Conservation (phyloP, 2,888 invertebrate species). For the Eupithecia abbreviata region DNA sequence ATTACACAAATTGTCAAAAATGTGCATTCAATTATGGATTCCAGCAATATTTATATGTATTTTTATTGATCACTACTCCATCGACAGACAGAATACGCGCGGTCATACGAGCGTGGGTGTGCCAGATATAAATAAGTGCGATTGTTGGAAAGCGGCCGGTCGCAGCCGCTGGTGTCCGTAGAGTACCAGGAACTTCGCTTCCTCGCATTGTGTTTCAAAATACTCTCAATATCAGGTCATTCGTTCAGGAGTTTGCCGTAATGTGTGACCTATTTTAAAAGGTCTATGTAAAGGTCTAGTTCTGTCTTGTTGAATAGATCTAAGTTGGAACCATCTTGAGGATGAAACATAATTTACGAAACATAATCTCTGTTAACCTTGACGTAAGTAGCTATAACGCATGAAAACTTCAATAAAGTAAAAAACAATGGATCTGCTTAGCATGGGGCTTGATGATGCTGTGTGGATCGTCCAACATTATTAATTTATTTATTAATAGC, state of each 20-base stretch:
- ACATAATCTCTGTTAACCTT: neutral
- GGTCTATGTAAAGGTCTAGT: neutral
- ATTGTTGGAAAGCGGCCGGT: conserved; percentile 20
- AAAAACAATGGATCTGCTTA: too few relatives aligned
- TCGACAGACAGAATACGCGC: neutral
- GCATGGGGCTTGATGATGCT: too few relatives aligned
- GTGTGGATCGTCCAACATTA: too few relatives aligned
- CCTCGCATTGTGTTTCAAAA: conserved; percentile 24
- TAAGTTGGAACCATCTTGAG: neutral
- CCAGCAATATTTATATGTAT: neutral
- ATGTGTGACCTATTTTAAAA: conserved; percentile 1
- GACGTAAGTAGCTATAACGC: neutral
- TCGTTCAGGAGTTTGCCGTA: neutral
- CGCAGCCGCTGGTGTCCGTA: conserved; percentile 13
- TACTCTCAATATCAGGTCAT: conserved; percentile 14
- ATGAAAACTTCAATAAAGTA: neutral
- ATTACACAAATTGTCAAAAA: neutral
- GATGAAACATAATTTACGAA: neutral
- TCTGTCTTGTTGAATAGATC: neutral
- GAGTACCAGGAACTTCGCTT: conserved; percentile 21
- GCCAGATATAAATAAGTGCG: neutral
- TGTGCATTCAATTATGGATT: neutral
- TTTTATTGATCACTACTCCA: neutral
- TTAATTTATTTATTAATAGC: too few relatives aligned
- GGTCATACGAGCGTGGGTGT: neutral